Base-by-base conservation (phyloP, 2,797 vertebrate species). In the Chanos chanos region DNA sequence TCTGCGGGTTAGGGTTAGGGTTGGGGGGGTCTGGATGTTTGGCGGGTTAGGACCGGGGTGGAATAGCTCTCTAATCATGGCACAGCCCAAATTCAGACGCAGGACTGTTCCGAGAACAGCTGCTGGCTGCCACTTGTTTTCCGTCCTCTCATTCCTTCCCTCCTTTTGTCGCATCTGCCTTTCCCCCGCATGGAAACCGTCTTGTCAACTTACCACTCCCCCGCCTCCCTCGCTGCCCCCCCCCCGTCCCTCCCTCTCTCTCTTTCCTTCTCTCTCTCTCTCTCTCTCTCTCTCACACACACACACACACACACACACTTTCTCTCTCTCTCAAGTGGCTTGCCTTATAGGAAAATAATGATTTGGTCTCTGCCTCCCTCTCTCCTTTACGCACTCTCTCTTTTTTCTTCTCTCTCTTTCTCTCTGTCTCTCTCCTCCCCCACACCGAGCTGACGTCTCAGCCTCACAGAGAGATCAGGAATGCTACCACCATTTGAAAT, bases 401-500 rank as follows among this genome's bases (percentile, higher is more conserved):
- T 47, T 30, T 27, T 16, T 4, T 30, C 9, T n/a, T 16, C 24
- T 22, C 22, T 15, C 7, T 2, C 40, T 36, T 4, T 6, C 43
- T 30, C 6, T 64, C 16, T 37, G 10, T 33, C 22, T 30, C 10
- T 6, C 24, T 53, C 40, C 43, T 34, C 45, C 19, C 30, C 13
- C 44, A 36, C 43, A 28, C 34, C n/a, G 4, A 21, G 41, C 22
- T 44, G 50, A 48, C 37, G 57, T 55, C 66, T 61, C 41, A 47
- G 43, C 6, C 13, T 64, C 51, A 59, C 33, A 51, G 53, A 78
- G 76, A 65, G 71, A 66, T 68, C 70, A 72, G 73, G 76, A 86
- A 86, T 85, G 81, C 83, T 85, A 83, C 75, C 81, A 79, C 71
- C 74, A 77, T 85, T 84, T 81, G 74, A 83, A 74, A 72, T 77